Conservation (phyloP, 2,113 vertebrate genomes). For the Centrocercus urophasianus region DNA sequence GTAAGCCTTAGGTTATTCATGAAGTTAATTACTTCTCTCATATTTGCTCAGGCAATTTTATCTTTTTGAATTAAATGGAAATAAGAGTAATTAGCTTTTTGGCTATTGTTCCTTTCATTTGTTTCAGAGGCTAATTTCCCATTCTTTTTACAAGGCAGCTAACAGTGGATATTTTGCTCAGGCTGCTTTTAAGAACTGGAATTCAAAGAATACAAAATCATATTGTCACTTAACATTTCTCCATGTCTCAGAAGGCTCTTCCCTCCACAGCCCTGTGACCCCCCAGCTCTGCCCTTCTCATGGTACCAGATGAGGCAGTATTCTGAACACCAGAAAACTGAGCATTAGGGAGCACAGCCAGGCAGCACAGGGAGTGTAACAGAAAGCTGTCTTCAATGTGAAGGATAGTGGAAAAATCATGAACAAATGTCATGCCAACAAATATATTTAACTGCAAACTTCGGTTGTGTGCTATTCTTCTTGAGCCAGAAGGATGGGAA, state of each 20-base stretch:
- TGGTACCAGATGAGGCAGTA: background rate
- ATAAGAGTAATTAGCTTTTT: constrained; percentile 36
- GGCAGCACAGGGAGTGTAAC: background rate
- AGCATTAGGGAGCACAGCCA: background rate
- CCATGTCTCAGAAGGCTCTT: background rate
- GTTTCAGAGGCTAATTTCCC: background rate
- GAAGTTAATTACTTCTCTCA: background rate
- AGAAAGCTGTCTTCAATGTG: background rate
- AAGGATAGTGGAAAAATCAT: background rate
- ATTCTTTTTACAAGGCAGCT: background rate
- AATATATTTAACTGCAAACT: background rate
- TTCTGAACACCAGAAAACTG: background rate
- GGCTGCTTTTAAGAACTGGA: constrained; percentile 3
- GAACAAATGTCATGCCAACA: background rate
- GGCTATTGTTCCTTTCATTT: background rate
- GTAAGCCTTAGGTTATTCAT: background rate
- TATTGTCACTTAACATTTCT: background rate
- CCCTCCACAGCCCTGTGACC: background rate
- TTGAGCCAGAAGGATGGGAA: background rate
- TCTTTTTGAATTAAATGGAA: constrained; percentile 21
- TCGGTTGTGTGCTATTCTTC: background rate
- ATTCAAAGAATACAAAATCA: background rate
- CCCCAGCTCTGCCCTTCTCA: background rate
- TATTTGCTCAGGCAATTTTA: constrained; percentile 11
- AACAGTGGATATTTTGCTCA: background rate